Base-by-base conservation (phyloP, 35 echinoderm and acorn worm genomes). In the Lytechinus pictus region DNA sequence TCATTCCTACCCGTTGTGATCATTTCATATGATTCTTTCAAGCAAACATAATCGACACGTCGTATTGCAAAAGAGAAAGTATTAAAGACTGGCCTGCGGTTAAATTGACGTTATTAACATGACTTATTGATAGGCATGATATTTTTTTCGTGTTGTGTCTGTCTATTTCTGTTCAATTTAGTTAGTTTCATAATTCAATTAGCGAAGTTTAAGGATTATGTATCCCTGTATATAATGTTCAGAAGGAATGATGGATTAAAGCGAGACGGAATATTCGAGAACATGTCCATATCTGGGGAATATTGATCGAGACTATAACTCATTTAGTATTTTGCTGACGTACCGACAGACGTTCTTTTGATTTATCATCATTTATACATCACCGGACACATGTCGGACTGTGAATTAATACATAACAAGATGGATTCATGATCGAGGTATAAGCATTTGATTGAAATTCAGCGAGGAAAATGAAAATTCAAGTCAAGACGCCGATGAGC, bases 311-410 rank as follows among this genome's bases (percentile, higher is more conserved):
- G 16, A 79, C 66, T 79, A 79, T 24, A 27, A 79, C 19, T 79
- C 21, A 79, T 79, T 79, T 24, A 79, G 4, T 19, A 79, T 24
- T 24, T 79, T 79, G 6, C 66, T 79, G 66, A 79, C 16, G 66
- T 79, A 79, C 66, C 21, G n/a, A 14, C 19, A 24, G 66, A 79
- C 66, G 21, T 79, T 79, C 6, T 79, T 79, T 79, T 79, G 66
- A 79, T 79, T 79, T 79, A 79, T 79, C 66, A 79, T 79, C 66
- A 79, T 79, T 79, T 27, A 79, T 79, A 79, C 66, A 79, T 79
- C 66, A 24, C 66, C 5, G n/a, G 66, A 79, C 66, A 79, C 19
- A 79, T 79, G 66, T 79, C 21, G 66, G n/a, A 24, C 66, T 24
- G n/a, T 79, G 66, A 79, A 79, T 79, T 79, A 79, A 79, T 79